Evolutionary conservation across 2,113 vertebrate genomes (phyloP), one percentile per base, ranked within the genome.

Genomic region (Colaptes auratus): DNA sequence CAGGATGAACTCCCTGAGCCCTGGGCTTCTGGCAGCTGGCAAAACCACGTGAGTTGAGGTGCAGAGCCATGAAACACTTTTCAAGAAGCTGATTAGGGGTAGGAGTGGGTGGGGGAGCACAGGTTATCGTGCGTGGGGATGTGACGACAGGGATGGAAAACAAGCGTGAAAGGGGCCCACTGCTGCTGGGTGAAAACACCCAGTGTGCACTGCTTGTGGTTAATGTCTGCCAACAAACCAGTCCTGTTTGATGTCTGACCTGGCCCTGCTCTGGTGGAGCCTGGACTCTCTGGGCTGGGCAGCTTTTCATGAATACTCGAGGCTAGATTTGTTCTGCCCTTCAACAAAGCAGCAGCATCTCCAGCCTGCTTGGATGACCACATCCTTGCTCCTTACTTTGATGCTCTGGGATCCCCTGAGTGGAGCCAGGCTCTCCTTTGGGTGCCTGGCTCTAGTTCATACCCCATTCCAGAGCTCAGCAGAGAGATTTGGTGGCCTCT

Each of bases 81-180:
- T 33, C 30, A 24, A 90, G 91, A 79, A 80, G 7, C 55, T 86
- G 92, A 97, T 95, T 90, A 78, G 72, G 70, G 83, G 53, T 31
- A 78, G 82, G 73, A 93, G 90, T 91, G 94, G 90, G 88, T 70
- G 86, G 8, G 59, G 65, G 90, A 94, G 90, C 80, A 72, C 10
- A 66, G 88, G 94, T 91, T 95, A 94, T 91, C 90, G 0, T 59
- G 61, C 0, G 3, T 58, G 79, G 35, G 91, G 90, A 86, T 90
- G 70, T 76, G 86, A 92, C 55, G 59, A 91, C 94, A 87, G 70
- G 65, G 48, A 24, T 1, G 39, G 90, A 88, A 93, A 96, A 92
- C 79, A 95, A 75, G 91, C 33, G 55, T 24, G 76, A 90, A 95
- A 93, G 92, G 30, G 69, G 44, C 91, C 76, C 72, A 11, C 56